phyloP scores from a whole-genome alignment of 2,113 vertebrate genomes.

The Cranoglanis bouderius region DNA sequence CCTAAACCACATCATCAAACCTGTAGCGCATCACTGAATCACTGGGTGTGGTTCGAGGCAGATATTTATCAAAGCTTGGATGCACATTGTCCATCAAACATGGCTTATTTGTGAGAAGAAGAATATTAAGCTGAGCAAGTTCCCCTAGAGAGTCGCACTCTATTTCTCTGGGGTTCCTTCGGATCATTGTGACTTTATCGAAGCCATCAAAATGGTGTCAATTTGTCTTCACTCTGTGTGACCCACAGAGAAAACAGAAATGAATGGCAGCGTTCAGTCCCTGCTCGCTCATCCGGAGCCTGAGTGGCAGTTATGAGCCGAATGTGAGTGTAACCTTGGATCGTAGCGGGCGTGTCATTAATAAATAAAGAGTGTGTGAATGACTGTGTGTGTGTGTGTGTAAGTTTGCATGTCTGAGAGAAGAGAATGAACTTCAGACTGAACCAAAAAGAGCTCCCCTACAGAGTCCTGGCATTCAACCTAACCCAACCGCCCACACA shows the following conservation, averaged over 20 bases:
- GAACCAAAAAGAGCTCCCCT: conserved; percentile 64
- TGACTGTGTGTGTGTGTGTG: conserved; percentile 27
- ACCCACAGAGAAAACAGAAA: neutral
- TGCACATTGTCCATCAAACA: neutral
- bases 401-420: neutral
- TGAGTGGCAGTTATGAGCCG: conserved; percentile 24
- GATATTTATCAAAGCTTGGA: neutral
- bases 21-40: neutral
- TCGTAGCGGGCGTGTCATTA: conserved; percentile 13
- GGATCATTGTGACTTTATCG: neutral
- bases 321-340: conserved; percentile 16
- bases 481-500: conserved; percentile 72
- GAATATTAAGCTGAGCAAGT: neutral
- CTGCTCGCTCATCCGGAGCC: neutral
- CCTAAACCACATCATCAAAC: neutral
- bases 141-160: neutral
- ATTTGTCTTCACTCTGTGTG: neutral
- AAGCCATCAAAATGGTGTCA: neutral
- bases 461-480: conserved; percentile 71
- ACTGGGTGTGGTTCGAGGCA: neutral
- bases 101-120: neutral
- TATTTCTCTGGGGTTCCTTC: neutral
- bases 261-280: neutral
- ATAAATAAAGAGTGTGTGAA: conserved; percentile 34
- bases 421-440: conserved; percentile 45